Evolutionary conservation across 2,888 invertebrate genomes (phyloP).

Genomic region (Amitus sp.): DNA sequence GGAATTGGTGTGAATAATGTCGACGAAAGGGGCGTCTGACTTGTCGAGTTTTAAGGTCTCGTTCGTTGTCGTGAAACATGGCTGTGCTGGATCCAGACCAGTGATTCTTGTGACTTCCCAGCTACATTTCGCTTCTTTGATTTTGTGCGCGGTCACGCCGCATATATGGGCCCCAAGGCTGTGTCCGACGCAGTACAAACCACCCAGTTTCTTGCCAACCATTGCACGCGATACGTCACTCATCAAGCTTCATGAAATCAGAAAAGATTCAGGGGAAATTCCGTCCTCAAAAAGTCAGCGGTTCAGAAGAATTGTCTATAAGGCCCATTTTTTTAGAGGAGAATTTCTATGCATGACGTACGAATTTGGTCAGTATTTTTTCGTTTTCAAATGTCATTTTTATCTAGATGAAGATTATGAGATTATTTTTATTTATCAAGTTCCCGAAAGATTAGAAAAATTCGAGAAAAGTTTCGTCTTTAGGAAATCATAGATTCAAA

Average conservation of each 20-base stretch:
- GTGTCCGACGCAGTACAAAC: constrained; percentile 72
- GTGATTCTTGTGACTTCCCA: constrained; percentile 59
- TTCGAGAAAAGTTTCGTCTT: too few species aligned
- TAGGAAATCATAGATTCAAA: too few species aligned
- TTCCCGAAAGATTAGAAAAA: too few species aligned
- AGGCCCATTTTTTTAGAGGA: too few species aligned
- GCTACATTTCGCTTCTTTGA: constrained; percentile 62
- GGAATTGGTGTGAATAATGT: constrained; percentile 74
- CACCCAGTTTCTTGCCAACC: constrained; percentile 41
- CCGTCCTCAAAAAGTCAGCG: too few species aligned
- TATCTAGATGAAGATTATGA: too few species aligned
- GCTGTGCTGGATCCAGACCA: constrained; percentile 75
- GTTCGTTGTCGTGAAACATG: constrained; percentile 69
- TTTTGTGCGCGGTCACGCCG: constrained; percentile 68
- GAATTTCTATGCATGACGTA: too few species aligned
- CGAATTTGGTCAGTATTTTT: too few species aligned
- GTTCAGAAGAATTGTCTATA: too few species aligned
- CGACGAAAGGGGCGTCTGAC: constrained; percentile 71
- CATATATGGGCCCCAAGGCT: constrained; percentile 74
- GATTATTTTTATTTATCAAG: too few species aligned
- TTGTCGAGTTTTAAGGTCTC: constrained; percentile 68
- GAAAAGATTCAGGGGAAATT: not conserved
- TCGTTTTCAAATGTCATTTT: too few species aligned
- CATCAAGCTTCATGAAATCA: constrained; percentile 7
- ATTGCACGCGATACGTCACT: constrained; percentile 5